Conservation (phyloP, 2,797 vertebrate genomes). For the Sitta carolinensis region DNA sequence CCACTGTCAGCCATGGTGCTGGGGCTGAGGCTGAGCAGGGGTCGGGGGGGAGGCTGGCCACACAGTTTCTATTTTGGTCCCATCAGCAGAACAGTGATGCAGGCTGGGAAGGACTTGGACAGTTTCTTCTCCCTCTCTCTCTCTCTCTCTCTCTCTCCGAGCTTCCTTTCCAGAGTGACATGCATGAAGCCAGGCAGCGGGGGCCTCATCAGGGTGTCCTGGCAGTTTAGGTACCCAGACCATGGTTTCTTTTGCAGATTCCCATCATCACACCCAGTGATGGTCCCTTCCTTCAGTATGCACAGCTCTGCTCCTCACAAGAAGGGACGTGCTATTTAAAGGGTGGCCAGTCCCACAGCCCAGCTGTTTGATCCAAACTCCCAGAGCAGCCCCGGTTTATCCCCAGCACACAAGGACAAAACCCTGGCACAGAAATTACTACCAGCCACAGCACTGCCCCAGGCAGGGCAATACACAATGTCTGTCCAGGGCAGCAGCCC, state of each 20-base stretch:
- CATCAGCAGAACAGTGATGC: neutral
- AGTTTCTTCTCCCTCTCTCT: neutral
- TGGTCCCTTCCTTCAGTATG: neutral
- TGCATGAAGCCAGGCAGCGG: accelerated
- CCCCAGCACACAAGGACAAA: neutral
- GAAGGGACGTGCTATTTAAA: neutral
- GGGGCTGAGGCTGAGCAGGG: neutral
- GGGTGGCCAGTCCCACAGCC: neutral
- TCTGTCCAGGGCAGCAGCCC: neutral
- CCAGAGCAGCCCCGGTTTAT: neutral
- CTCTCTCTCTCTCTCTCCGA: neutral
- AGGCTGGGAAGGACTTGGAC: neutral
- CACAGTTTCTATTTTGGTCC: constrained; percentile 49
- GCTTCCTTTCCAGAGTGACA: neutral
- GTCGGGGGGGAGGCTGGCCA: neutral
- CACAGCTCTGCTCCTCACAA: neutral
- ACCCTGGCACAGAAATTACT: neutral
- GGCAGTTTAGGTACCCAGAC: neutral
- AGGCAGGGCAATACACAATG: neutral
- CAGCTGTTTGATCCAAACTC: neutral
- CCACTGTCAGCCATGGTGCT: neutral
- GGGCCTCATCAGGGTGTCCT: neutral
- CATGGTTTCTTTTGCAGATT: neutral
- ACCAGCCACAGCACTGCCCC: accelerated
- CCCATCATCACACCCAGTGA: neutral